Evolutionary conservation across 2,113 vertebrate genomes (phyloP), one percentile per base, ranked within the genome.

Genomic region (Rana temporaria): DNA sequence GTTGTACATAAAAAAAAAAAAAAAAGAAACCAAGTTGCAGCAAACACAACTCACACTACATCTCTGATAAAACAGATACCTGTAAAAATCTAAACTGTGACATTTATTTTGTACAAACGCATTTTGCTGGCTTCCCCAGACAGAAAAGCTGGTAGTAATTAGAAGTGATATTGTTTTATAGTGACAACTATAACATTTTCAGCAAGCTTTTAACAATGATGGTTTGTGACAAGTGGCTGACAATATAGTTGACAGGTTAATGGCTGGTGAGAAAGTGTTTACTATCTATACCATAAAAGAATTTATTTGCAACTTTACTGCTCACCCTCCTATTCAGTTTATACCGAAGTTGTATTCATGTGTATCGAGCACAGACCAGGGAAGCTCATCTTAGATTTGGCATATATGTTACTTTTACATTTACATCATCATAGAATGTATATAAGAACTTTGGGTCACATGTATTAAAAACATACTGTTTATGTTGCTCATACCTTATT

Each of bases 201-300:
- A 82, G 62, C 62, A 82, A 82, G 80, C 81, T 68, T 82, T 75
- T 82, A 82, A 82, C 63, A 82, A 42, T 82, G 63, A 76, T 57
- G 71, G 60, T 68, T 82, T 64, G 69, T 72, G 79, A 81, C 79
- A 82, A 82, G 81, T 59, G 62, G 59, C 63, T 68, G 81, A 82
- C 63, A 82, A 75, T 82, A 82, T 72, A 75, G 72, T 32, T 82
- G 81, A 82, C 81, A 82, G 81, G 81, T 82, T 82, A 75, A 82
- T 73, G 65, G 63, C 81, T 75, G 81, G 70, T 59, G 52, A 74
- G 53, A 59, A 82, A 74, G 70, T 82, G 80, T 82, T 82, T 82
- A 82, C 80, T 75, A 62, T 82, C 70, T 74, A 6, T 76, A 63
- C 63, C 16, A 75, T 82, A 82, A 82, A 82, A 67, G 71, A 69